phyloP scores from a whole-genome alignment of 1,140 invertebrate genomes.

The Centruroides vittatus region DNA sequence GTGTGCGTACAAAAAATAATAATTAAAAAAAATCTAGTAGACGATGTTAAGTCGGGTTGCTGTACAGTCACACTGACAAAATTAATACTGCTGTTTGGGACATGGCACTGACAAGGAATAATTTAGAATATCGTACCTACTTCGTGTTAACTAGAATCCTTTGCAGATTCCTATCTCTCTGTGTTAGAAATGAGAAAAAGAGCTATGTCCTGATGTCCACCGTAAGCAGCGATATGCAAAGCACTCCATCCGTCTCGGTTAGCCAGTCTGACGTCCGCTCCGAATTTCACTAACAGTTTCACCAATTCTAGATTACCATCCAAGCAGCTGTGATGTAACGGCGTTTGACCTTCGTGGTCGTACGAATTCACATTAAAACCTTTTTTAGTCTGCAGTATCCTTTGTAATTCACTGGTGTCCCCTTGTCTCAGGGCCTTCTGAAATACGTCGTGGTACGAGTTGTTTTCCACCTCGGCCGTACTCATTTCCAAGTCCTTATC shows the following conservation, averaged over 20 bases:
- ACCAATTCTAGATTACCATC: conserved; percentile 37
- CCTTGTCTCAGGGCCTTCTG: conserved; percentile 28
- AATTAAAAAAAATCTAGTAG: too few relatives aligned
- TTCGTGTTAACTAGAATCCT: too few relatives aligned
- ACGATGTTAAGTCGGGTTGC: too few relatives aligned
- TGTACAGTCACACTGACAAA: too few relatives aligned
- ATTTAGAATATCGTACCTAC: too few relatives aligned
- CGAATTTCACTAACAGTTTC: conserved; percentile 34
- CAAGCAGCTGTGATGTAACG: conserved; percentile 34
- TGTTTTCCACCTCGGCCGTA: not conserved
- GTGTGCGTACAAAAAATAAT: too few relatives aligned
- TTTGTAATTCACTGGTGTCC: conserved; percentile 26
- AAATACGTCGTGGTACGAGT: conserved; percentile 26
- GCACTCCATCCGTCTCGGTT: conserved; percentile 38
- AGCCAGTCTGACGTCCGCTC: conserved; percentile 35
- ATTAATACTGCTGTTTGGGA: too few relatives aligned
- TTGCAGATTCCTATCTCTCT: too few relatives aligned
- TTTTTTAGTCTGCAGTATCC: conserved; percentile 28
- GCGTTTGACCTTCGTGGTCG: conserved; percentile 35
- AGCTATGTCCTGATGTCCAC: conserved; percentile 34
- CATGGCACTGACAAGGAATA: too few relatives aligned
- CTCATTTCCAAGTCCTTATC: not conserved
- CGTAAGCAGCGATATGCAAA: conserved; percentile 35
- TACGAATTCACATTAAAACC: conserved; percentile 31
- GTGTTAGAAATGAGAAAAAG: conserved; percentile 27